phyloP scores from a whole-genome alignment of 2,888 invertebrate species.

The Celastrina argiolus region DNA sequence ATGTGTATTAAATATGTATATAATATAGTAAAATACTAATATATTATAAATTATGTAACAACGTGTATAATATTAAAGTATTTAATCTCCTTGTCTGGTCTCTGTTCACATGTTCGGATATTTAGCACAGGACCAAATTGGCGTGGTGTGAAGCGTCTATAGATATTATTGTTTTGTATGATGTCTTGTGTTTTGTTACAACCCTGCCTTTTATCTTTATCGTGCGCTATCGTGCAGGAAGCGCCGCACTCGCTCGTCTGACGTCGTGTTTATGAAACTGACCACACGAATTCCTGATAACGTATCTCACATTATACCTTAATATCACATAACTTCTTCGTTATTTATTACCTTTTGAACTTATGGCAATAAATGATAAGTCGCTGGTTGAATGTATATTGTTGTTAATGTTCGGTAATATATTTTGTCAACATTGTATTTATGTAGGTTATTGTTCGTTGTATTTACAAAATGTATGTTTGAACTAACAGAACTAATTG shows the following conservation, averaged over 20 bases:
- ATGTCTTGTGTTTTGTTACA: neutral
- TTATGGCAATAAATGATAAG: neutral
- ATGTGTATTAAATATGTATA: no score
- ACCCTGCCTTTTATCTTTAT: constrained; percentile 8
- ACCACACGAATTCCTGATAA: constrained; percentile 17
- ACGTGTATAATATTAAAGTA: no score
- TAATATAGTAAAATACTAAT: no score
- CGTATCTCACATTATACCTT: constrained; percentile 4
- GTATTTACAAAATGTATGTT: neutral
- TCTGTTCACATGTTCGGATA: no score
- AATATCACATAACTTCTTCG: constrained; percentile 1
- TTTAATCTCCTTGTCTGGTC: no score
- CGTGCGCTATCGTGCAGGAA: constrained; percentile 7
- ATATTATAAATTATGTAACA: no score
- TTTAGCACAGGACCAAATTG: no score
- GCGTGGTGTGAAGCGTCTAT: no score
- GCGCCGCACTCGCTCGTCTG: neutral
- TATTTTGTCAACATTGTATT: neutral
- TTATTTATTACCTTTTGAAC: constrained; percentile 12
- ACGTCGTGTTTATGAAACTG: constrained; percentile 19
- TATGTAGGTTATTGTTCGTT: neutral
- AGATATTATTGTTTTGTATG: neutral
- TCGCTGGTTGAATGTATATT: neutral
- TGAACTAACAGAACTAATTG: neutral
- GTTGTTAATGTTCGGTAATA: neutral